Base-by-base conservation (phyloP, 2,888 invertebrate genomes). In the Perithous albicinctus region DNA sequence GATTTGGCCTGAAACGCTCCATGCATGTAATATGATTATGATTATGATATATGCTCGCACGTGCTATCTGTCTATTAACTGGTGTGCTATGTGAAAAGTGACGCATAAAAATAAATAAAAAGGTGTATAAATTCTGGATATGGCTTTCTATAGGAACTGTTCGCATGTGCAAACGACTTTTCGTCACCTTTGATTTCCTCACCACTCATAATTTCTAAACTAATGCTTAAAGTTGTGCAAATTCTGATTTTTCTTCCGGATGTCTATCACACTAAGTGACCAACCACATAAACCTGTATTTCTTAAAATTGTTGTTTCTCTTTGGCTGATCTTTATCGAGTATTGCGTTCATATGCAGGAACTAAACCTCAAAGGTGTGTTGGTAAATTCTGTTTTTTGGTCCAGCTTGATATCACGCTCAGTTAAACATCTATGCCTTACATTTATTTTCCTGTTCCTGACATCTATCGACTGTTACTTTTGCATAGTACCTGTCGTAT, bases 261-360 rank as follows among this genome's bases (percentile, higher is more conserved):
- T 51, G 67, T n/a, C 4, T 48, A 8, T 15, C 66, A 18, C 29
- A 18, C 29, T 56, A 4, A 1, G 18, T 26, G 46, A 8, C 18
- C 12, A 20, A 10, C 48, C 18, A 18, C 46, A 18, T 32, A 46
- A 78, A 64, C 64, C 23, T 56, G 70, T 43, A 35, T 56, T 38
- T 10, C 8, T 18, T 29, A 32, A 29, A 56, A 56, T 18, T 4
- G n/a, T 26, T 38, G 2, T 63, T 78, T 54, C 38, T 8, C 26
- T 4, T 56, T 26, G n/a, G n/a, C 23, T 67, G 10, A 20, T 56
- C 15, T 56, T 43, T 43, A 63, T 46, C n/a, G 41, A 23, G 29
- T 35, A 20, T 20, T 12, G 7, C 1, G 32, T 15, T 20, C n/a
- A n/a, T n/a, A n/a, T n/a, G n/a, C n/a, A n/a, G n/a, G n/a, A n/a